phyloP scores from a whole-genome alignment of 2,113 vertebrate genomes.

The Carollia perspicillata region DNA sequence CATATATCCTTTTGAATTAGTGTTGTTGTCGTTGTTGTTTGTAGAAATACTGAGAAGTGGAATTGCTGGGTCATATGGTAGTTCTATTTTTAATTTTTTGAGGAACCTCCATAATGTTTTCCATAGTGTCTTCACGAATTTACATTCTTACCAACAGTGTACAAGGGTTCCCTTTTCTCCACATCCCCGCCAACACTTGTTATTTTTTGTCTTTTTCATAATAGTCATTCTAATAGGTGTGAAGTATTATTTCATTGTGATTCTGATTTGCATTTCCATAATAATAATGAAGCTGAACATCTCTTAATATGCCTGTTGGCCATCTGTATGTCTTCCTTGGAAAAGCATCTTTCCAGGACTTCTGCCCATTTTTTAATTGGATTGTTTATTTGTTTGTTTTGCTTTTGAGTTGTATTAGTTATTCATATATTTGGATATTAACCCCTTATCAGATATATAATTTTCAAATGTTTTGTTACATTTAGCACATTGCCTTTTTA shows the following conservation, averaged over 20 bases:
- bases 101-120: not conserved
- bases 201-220: not conserved
- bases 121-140: not conserved
- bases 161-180: not conserved
- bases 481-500: not conserved
- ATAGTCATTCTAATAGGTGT: not conserved
- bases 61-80: not conserved
- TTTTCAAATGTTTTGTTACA: not conserved
- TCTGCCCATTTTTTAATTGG: too few relatives aligned
- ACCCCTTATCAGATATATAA: not conserved
- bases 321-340: too few relatives aligned
- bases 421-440: too few relatives aligned
- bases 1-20: not conserved
- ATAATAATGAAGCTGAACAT: not conserved
- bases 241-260: not conserved
- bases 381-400: too few relatives aligned
- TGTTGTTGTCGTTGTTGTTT: not conserved
- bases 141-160: not conserved
- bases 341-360: too few relatives aligned
- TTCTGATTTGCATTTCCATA: not conserved
- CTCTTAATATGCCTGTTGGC: not conserved
- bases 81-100: not conserved
- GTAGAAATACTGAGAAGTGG: not conserved
- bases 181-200: not conserved
- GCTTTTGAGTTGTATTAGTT: too few relatives aligned